A percentile compares a stretch with the other conserved stretches of the same genome.
phyloP scores from a whole-genome alignment of 1,140 invertebrate species.

The Rhagoletis zephyria region DNA sequence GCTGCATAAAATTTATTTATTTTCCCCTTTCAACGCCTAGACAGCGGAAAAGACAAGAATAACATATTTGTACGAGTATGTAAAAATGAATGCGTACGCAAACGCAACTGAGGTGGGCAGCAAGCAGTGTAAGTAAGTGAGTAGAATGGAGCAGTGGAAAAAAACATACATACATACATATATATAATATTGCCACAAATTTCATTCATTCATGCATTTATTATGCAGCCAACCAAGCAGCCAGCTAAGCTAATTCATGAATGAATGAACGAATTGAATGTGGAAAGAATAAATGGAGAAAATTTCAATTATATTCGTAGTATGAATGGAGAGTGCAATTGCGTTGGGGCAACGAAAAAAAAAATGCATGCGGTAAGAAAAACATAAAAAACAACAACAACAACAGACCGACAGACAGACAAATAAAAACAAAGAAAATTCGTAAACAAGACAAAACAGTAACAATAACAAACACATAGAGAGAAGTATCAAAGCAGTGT shows the following conservation, averaged over 20 bases:
- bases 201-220: constrained; percentile 19
- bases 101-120: constrained; percentile 28
- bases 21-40: constrained; percentile 26
- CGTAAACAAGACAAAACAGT: background rate
- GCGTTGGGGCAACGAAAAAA: background rate
- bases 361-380: background rate
- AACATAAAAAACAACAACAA: background rate
- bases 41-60: background rate
- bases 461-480: constrained; percentile 5
- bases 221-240: background rate
- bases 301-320: constrained; percentile 37
- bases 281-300: constrained; percentile 33
- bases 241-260: background rate
- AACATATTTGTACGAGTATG: background rate
- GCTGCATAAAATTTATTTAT: constrained; percentile 16
- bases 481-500: background rate
- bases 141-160: background rate
- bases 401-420: background rate
- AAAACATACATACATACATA: background rate
- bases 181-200: constrained; percentile 30
- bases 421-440: background rate
- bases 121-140: background rate
- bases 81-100: background rate
- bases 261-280: constrained; percentile 40
- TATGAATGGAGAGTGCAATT: constrained; percentile 5